Evolutionary conservation across 2,113 vertebrate genomes (phyloP), one percentile per base, ranked within the genome.

Genomic region (Xyrauchen texanus): DNA sequence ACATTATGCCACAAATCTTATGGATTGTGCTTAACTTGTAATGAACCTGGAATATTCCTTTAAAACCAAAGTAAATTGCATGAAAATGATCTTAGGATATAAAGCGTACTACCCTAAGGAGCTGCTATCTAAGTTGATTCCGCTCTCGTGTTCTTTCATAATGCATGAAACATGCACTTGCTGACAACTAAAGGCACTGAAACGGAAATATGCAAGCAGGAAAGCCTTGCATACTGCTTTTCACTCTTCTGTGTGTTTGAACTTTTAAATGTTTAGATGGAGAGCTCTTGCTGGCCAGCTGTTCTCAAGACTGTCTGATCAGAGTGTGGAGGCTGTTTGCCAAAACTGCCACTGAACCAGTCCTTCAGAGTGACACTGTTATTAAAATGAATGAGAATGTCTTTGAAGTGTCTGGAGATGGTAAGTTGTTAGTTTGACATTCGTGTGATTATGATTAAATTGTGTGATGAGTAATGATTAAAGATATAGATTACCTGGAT

Each of bases 241-340:
- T 34, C 7, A 73, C 64, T 21, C 16, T 52, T 63, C 8, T 69
- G 10, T 75, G 10, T 79, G 9, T 58, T 49, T 79, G 9, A 49
- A 34, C 3, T 34, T 34, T 1, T 34, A 34, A 34, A n/a, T 74
- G 51, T 78, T 62, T 88, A 99, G 97, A 91, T 88, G 89, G 88
- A 68, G 93, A 96, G 81, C 93, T 98, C 81, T 93, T 96, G 82
- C 90, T 99, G 86, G 95, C 95, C 90, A 99, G 96, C 90, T 98
- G 97, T 90, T 93, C 98, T 52, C 95, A 98, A 86, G 98, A 99
- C 90, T 95, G 94, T 87, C 92, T 96, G 86, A 98, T 99, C 90
- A 92, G 97, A 88, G 90, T 99, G 86, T 99, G 97, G 97, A 94
- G 85, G 88, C 90, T 98, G 51, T 91, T 86, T 90, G 57, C 88